Base-by-base conservation (phyloP, 2,113 vertebrate species). In the Microcebus tavaratra region DNA sequence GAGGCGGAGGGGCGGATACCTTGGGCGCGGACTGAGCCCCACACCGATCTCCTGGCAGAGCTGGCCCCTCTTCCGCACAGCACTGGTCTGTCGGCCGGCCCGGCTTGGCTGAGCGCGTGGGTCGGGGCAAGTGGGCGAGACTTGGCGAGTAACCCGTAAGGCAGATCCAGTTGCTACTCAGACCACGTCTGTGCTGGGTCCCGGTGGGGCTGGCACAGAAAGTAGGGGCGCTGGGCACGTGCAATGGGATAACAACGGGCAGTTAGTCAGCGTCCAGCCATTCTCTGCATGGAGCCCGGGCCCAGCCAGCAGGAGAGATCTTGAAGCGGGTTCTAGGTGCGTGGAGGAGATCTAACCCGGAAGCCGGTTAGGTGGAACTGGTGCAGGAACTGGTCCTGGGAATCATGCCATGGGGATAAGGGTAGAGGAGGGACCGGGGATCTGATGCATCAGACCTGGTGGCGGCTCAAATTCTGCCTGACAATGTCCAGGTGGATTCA, bases 171-270 rank as follows among this genome's bases (percentile, higher is more conserved):
- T 76, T 88, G 83, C 95, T 87, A 67, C 67, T 65, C 59, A 48
- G 72, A 68, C n/a, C 95, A 83, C 6, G 4, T 90, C 67, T 48
- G 34, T 36, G 45, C 95, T 88, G 92, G 76, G 95, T 78, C 55
- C 48, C 25, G 2, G 2, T 20, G 0, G 57, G 57, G 21, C 61
- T 61, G 73, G 36, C 82, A 7, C 73, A 81, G 78, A 53, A 20
- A 23, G 23, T 2, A 3, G 45, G 81, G 87, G 14, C 29, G 23
- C n/a, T 17, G 70, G 34, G 39, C 14, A 11, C 6, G 53, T 2
- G n/a, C 59, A 79, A 36, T 15, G 15, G 59, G 36, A 12, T 78
- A 55, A 36, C 23, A 34, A 34, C 1, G 20, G 84, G 72, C 20
- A 12, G 23, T 53, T n/a, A 84, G 90, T 53, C 18, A 29, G 23